A percentile compares a stretch with the other conserved stretches of the same genome.
Evolutionary conservation across 2,888 invertebrate species (phyloP).

Genomic region (Buathra laborator): DNA sequence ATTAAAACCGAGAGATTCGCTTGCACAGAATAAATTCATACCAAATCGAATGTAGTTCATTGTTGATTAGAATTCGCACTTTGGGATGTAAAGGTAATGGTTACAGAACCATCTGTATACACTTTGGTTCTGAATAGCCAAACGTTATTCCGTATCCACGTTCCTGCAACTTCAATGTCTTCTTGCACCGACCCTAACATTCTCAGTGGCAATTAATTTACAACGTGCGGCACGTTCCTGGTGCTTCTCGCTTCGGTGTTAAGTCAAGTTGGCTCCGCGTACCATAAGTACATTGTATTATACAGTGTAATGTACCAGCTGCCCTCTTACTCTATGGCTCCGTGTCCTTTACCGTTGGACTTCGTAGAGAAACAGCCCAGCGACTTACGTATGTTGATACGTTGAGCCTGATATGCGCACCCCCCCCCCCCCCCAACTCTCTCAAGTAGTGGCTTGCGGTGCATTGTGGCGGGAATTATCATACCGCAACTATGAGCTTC

Average conservation of each 20-base stretch:
- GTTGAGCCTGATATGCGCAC: conserved; percentile 75
- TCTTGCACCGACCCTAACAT: conserved; percentile 18
- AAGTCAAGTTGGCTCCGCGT: conserved; percentile 60
- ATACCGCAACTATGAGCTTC: conserved; percentile 69
- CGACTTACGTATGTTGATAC: conserved; percentile 79
- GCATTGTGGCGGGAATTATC: conserved; percentile 72
- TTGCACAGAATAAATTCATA: too few species aligned
- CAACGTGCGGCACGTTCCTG: conserved; percentile 67
- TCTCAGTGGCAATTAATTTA: conserved; percentile 67
- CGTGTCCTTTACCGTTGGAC: conserved; percentile 26
- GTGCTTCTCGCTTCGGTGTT: conserved; percentile 58
- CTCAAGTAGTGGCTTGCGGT: conserved; percentile 50
- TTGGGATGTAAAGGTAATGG: not conserved
- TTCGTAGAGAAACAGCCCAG: conserved; percentile 58
- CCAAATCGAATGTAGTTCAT: too few species aligned
- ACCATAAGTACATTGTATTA: conserved; percentile 73
- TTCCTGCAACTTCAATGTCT: conserved; percentile 12
- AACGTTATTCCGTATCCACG: not conserved
- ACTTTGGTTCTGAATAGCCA: too few species aligned
- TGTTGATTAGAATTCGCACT: too few species aligned
- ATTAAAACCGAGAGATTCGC: too few species aligned
- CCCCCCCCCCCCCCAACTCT: conserved; percentile 55
- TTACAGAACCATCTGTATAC: not conserved
- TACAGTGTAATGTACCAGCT: conserved; percentile 78
- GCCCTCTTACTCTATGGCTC: conserved; percentile 42